Percentiles rank a stretch among this genome's conserved stretches.
These are phyloP conservation scores for Argyrosomus japonicus DNA, from an alignment of 2,113 vertebrate species.

Conservation along the genomic window DNA sequence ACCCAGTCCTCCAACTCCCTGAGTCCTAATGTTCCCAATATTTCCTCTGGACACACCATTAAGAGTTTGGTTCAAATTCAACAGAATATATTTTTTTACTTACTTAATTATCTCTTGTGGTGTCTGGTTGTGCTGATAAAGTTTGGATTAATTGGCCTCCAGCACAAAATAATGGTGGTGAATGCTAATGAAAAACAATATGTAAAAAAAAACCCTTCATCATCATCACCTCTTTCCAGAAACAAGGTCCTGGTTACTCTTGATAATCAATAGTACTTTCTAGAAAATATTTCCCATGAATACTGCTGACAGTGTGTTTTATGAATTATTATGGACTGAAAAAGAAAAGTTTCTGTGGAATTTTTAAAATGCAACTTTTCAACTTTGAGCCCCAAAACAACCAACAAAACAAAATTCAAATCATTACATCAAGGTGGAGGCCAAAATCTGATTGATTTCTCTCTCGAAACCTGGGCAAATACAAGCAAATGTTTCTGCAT, in stretches of 20 bases:
- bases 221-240: background rate
- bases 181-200: background rate
- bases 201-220: background rate
- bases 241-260: background rate
- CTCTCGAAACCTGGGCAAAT: too few relatives aligned
- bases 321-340: background rate
- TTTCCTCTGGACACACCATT: background rate
- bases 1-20: background rate
- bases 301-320: background rate
- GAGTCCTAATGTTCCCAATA: background rate
- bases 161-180: background rate
- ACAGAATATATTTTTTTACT: background rate
- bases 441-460: background rate
- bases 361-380: background rate
- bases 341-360: background rate
- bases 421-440: background rate
- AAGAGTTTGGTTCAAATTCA: background rate
- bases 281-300: background rate
- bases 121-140: background rate
- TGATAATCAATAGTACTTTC: background rate
- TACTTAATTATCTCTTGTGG: background rate
- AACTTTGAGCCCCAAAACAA: background rate
- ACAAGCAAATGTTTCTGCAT: background rate
- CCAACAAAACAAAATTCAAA: background rate
- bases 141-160: background rate